These are phyloP conservation scores for Cheilosia variabilis DNA, from an alignment of 2,888 invertebrate genomes.

Conservation along the genomic window DNA sequence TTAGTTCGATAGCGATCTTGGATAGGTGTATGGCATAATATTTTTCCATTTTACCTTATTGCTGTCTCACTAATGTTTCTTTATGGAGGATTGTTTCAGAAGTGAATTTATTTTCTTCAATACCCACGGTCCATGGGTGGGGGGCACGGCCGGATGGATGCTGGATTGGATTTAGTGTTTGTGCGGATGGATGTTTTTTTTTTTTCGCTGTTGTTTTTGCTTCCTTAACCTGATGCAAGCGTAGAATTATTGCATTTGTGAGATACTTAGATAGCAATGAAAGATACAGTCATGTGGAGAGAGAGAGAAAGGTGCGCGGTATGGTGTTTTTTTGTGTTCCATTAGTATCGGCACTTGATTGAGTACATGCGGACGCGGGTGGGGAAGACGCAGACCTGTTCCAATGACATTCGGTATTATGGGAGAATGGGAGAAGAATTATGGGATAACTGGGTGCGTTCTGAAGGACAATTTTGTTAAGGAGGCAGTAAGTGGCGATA, in stretches of 20 bases:
- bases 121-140: constrained; percentile 12
- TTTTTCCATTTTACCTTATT: constrained; percentile 78
- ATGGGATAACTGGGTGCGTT: constrained; percentile 65
- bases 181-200: constrained; percentile 52
- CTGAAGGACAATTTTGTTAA: constrained; percentile 71
- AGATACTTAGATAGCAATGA: constrained; percentile 67
- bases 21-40: constrained; percentile 77
- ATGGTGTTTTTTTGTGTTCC: constrained; percentile 22
- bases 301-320: constrained; percentile 1
- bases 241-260: constrained; percentile 67
- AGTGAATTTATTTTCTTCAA: constrained; percentile 76
- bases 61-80: constrained; percentile 78
- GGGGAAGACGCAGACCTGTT: not conserved
- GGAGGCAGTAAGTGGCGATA: constrained; percentile 65
- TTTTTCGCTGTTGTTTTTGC: constrained; percentile 19
- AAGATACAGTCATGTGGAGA: not conserved
- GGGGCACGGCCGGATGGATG: constrained; percentile 12
- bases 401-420: constrained; percentile 39
- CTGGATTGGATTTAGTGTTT: constrained; percentile 56
- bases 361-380: constrained; percentile 53
- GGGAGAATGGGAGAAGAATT: constrained; percentile 52
- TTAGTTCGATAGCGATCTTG: constrained; percentile 77
- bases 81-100: constrained; percentile 78
- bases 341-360: constrained; percentile 69
- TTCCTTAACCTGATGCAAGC: constrained; percentile 46